Conservation (phyloP, 2,797 vertebrate genomes). For the Pristis pectinata region DNA sequence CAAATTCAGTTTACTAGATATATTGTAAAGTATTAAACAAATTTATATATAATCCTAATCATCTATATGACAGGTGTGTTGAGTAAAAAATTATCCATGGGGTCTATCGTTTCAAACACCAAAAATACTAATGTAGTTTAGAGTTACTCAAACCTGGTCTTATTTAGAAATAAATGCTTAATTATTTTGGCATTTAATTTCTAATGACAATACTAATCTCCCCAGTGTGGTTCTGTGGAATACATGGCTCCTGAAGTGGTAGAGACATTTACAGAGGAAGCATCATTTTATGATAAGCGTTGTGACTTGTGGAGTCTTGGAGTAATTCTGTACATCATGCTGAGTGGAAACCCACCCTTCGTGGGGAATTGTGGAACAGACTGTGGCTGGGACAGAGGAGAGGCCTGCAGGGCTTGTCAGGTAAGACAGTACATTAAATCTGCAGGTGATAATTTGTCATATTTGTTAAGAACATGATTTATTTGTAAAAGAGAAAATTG, state of each 20-base stretch:
- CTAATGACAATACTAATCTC: neutral
- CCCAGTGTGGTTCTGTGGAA: slow-evolving; percentile 67
- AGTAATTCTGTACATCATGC: slow-evolving; percentile 71
- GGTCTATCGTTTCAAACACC: neutral
- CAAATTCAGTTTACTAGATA: neutral
- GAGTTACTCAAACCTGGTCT: neutral
- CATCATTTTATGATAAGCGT: slow-evolving; percentile 69
- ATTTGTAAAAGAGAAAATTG: neutral
- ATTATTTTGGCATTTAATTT: neutral
- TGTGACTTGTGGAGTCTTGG: slow-evolving; percentile 73
- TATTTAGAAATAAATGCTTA: slow-evolving; percentile 2
- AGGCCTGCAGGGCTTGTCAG: slow-evolving; percentile 66
- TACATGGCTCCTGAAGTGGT: slow-evolving; percentile 74
- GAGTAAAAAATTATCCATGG: neutral
- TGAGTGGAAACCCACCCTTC: slow-evolving; percentile 70
- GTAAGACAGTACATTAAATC: slow-evolving; percentile 44
- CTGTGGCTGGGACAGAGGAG: slow-evolving; percentile 71
- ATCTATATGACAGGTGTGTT: neutral
- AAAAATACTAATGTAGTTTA: neutral
- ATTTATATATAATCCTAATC: neutral
- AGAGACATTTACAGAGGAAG: slow-evolving; percentile 69
- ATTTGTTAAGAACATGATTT: neutral
- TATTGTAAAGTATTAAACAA: neutral
- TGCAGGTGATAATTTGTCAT: neutral
- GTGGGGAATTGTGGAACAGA: slow-evolving; percentile 66